Evolutionary conservation across 2,888 invertebrate species (phyloP), one percentile per base, ranked within the genome.

Genomic region (Drosophila diplacantha): DNA sequence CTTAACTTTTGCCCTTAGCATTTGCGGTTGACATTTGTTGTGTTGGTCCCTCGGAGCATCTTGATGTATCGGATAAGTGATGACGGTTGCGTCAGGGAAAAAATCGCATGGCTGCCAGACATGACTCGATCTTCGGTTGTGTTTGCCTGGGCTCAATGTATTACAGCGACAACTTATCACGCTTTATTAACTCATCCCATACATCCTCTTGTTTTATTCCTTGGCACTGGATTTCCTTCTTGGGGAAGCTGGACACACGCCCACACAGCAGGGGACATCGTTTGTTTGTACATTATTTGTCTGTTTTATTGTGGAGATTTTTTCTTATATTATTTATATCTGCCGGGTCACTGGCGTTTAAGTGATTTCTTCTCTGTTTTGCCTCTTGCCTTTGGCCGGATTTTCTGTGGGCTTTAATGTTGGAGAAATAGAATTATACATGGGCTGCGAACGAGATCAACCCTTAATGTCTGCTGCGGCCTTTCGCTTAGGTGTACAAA

Each of bases 121-220:
- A 7, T 22, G 47, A 39, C 29, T 34, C 44, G 37, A 44, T 57
- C 38, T 37, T 12, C 56, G 54, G 71, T 62, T 68, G 46, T 63
- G 41, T 41, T 73, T 64, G 52, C 51, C 60, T 35, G 35, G 50
- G 63, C 39, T 69, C 49, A 67, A 73, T 69, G 64, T 64, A 63
- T 67, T 43, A 64, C 67, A 71, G 62, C 59, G 73, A 54, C 69
- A 69, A 74, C 72, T 62, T 79, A 74, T 72, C 71, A 73, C 65
- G 80, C 71, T 71, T 62, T 68, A 67, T 71, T 68, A 81, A 66
- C 71, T 69, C 52, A 51, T 54, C 43, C 53, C 49, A 59, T 51
- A 64, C 41, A 34, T 37, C 11, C 37, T 35, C 34, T 26, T 32
- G 46, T 47, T 41, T 62, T 62, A 29, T 37, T 22, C 39, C 24